These are phyloP conservation scores for Microcebus lehilahytsara DNA, from an alignment of 2,113 vertebrate species.

Conservation along the genomic window DNA sequence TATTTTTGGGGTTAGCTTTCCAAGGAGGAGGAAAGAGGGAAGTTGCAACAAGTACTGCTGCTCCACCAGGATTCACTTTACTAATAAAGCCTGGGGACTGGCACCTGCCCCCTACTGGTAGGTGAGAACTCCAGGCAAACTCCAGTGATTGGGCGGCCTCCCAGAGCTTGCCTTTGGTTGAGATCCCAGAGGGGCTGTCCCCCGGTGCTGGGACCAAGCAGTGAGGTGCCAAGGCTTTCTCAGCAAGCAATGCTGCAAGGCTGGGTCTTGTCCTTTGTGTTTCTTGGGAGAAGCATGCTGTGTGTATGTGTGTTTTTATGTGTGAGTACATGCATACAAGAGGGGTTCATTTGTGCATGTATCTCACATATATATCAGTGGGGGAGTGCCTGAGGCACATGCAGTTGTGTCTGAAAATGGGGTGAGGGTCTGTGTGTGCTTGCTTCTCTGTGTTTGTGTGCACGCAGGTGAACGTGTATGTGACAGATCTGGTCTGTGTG, in stretches of 20 bases:
- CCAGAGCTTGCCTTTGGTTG: background rate
- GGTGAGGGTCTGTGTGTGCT: background rate
- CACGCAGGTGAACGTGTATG: background rate
- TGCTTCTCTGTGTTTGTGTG: background rate
- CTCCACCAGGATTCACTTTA: background rate
- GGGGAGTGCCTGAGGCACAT: background rate
- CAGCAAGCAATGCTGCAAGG: background rate
- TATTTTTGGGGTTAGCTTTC: background rate
- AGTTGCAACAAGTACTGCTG: background rate
- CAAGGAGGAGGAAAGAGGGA: background rate
- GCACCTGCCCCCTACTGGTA: background rate
- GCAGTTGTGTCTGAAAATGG: background rate
- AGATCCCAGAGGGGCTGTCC: background rate
- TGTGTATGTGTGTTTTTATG: background rate
- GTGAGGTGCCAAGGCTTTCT: background rate
- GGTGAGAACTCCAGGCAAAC: background rate
- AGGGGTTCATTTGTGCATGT: background rate
- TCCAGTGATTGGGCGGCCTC: rapidly evolving
- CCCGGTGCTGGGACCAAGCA: background rate
- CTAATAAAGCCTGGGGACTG: background rate
- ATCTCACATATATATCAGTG: background rate
- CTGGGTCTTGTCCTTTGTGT: background rate
- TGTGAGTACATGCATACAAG: background rate
- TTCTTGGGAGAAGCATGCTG: background rate
- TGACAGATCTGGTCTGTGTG: background rate